Conservation (phyloP, 1,140 invertebrate species). For the Triops cancriformis region DNA sequence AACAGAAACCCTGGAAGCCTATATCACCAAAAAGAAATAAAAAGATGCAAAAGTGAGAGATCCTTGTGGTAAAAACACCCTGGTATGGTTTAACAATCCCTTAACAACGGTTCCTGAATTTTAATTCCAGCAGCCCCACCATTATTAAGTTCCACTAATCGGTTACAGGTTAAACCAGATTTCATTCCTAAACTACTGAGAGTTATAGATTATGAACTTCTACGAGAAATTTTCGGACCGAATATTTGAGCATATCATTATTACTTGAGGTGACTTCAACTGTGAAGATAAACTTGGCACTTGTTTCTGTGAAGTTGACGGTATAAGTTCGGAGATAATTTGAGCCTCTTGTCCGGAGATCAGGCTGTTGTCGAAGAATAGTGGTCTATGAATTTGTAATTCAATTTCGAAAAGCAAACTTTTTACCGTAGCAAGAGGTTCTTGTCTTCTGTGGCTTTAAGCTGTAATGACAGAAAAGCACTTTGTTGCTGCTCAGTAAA, state of each 20-base stretch:
- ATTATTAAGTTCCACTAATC: no score
- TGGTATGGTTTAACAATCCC: not conserved
- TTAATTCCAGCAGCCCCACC: no score
- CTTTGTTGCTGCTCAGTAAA: conserved; percentile 21
- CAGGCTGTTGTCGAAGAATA: not conserved
- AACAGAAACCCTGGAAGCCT: not conserved
- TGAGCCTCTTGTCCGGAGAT: not conserved
- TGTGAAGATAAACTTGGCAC: not conserved
- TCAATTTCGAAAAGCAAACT: not conserved
- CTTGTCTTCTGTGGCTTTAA: not conserved
- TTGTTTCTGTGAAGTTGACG: conserved; percentile 9
- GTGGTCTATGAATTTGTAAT: not conserved
- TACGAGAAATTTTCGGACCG: not conserved
- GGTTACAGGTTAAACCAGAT: no score
- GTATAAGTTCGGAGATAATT: not conserved
- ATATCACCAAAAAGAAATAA: no score
- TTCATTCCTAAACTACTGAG: no score
- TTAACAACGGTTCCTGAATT: no score
- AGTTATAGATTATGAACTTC: not conserved
- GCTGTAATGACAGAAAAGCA: conserved; percentile 15
- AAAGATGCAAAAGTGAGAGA: no score
- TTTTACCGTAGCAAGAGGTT: not conserved
- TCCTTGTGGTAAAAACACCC: no score
- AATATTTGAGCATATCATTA: not conserved
- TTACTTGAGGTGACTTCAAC: not conserved